A percentile compares a stretch with the other conserved stretches of the same genome.
These are phyloP conservation scores for Adelphocoris suturalis DNA, from an alignment of 2,888 invertebrate genomes.

Conservation along the genomic window DNA sequence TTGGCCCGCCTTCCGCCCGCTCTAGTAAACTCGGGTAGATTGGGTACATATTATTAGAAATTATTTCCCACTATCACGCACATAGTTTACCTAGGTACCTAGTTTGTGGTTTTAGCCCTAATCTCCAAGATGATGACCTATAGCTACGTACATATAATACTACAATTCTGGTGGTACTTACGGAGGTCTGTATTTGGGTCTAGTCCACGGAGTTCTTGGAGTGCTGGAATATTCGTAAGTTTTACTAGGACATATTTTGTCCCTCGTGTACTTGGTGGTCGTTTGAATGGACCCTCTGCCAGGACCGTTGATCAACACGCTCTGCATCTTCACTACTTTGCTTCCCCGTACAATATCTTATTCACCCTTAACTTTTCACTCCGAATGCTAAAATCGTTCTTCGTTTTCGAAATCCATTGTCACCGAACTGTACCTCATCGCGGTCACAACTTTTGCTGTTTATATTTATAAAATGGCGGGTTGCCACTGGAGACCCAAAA, in stretches of 20 bases:
- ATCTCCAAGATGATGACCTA: no score
- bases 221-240: conserved; percentile 69
- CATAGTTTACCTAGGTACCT: no score
- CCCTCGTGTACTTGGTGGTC: conserved; percentile 65
- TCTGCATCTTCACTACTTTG: conserved; percentile 51
- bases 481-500: conserved; percentile 60
- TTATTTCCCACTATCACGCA: no score
- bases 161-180: conserved; percentile 15
- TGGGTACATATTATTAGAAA: no score
- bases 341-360: background rate
- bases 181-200: conserved; percentile 67
- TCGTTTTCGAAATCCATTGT: background rate
- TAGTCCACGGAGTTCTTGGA: conserved; percentile 63
- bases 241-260: conserved; percentile 60
- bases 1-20: no score
- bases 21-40: no score
- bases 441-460: conserved; percentile 3
- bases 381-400: background rate
- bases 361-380: background rate
- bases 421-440: background rate
- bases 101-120: no score
- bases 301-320: conserved; percentile 63
- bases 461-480: conserved; percentile 58
- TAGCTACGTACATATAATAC: no score
- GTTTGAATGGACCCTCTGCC: conserved; percentile 40